Evolutionary conservation across 1,140 invertebrate species (phyloP).

Genomic region (Musca vetustissima): DNA sequence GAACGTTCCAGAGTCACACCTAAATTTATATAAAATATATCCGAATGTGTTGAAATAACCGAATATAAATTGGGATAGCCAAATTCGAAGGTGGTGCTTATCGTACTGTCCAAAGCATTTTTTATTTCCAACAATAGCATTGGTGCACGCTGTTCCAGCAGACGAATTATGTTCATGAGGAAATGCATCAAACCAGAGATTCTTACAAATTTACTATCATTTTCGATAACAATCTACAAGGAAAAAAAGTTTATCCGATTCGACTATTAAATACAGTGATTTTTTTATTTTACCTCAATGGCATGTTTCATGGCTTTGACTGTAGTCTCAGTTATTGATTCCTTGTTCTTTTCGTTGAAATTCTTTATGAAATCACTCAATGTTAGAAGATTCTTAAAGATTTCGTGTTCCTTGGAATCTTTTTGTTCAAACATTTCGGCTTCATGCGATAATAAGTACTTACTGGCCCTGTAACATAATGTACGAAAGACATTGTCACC

Average conservation of each 20-base stretch:
- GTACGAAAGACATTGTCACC: conserved; percentile 42
- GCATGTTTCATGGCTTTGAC: conserved; percentile 48
- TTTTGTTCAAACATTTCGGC: not conserved
- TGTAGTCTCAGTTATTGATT: conserved; percentile 33
- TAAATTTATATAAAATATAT: conserved; percentile 54
- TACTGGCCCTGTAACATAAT: conserved; percentile 43
- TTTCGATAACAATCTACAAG: conserved; percentile 29
- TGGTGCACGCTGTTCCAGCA: conserved; percentile 41
- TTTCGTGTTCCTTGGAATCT: conserved; percentile 2
- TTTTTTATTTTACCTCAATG: conserved; percentile 39
- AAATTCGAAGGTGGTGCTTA: conserved; percentile 44
- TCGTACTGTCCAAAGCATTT: conserved; percentile 34
- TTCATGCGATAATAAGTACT: conserved; percentile 34
- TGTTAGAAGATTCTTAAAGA: not conserved
- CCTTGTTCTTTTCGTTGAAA: conserved; percentile 39
- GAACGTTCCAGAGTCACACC: conserved; percentile 44
- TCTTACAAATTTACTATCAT: conserved; percentile 37
- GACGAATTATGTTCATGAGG: conserved; percentile 39
- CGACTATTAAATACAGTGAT: not conserved
- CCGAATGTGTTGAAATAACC: conserved; percentile 61
- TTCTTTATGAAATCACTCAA: conserved; percentile 37
- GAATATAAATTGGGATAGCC: conserved; percentile 57
- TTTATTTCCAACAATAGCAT: conserved; percentile 46
- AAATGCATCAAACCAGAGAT: conserved; percentile 46
- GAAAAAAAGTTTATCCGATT: not conserved